phyloP scores from a whole-genome alignment of 2,113 vertebrate species.

The Amphiprion percula region DNA sequence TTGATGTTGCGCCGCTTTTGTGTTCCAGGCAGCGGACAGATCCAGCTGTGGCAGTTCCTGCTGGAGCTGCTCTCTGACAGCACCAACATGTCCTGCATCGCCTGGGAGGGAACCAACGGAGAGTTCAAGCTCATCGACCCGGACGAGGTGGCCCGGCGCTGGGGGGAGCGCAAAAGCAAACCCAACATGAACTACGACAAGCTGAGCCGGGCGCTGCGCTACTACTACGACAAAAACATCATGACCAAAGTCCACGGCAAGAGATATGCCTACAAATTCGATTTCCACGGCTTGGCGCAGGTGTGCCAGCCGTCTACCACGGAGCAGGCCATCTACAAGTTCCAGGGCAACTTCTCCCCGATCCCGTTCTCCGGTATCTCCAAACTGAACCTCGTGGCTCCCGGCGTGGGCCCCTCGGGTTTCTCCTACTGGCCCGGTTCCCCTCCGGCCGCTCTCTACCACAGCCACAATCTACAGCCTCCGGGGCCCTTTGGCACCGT shows the following conservation, averaged over 20 bases:
- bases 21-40: conserved; percentile 92
- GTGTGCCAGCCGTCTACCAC: conserved; percentile 95
- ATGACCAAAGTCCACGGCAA: conserved; percentile 99
- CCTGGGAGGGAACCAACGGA: conserved; percentile 97
- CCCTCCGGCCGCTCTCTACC: conserved; percentile 89
- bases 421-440: conserved; percentile 98
- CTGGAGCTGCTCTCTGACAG: conserved; percentile 96
- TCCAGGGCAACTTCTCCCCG: conserved; percentile 93
- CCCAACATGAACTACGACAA: conserved; percentile 99
- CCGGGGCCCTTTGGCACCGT: conserved; percentile 90
- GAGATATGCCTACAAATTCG: conserved; percentile 98
- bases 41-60: conserved; percentile 98
- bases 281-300: conserved; percentile 97
- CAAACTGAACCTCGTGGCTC: conserved; percentile 96
- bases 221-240: conserved; percentile 99
- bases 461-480: conserved; percentile 90
- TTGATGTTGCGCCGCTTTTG: no score
- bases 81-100: conserved; percentile 93
- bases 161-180: conserved; percentile 98
- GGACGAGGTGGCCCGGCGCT: conserved; percentile 95
- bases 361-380: conserved; percentile 95
- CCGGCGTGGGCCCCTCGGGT: conserved; percentile 89
- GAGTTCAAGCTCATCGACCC: conserved; percentile 98
- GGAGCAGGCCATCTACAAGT: conserved; percentile 95
- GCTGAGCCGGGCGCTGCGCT: conserved; percentile 96